Base-by-base conservation (phyloP, 2,888 invertebrate species). In the Listrodromus nycthemerus region DNA sequence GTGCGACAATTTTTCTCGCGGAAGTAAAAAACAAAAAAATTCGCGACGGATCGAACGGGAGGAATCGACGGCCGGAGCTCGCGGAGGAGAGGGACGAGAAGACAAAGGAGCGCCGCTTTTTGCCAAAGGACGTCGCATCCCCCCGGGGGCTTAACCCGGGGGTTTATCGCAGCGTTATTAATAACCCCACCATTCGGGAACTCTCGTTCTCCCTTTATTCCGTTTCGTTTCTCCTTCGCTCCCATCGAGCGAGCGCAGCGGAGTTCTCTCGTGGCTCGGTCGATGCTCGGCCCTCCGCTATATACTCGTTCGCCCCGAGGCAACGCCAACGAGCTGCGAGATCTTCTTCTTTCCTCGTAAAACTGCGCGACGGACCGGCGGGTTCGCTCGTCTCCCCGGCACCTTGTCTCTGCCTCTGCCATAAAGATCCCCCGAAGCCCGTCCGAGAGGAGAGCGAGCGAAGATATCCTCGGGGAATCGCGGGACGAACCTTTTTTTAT, bases 101-200 rank as follows among this genome's bases (percentile, higher is more conserved):
- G 70, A 81, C 79, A 86, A 77, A 80, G 85, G 80, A 78, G 84
- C 84, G 85, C 86, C 88, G 86, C 86, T 90, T 90, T 89, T 87
- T 88, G 87, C 86, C 89, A 88, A 89, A 89, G 89, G 89, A 87
- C 88, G 88, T 90, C 89, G 41, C 41, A 89, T 89, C 88, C 88
- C 88, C 87, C 87, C 88, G 87, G 88, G 89, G 87, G 80, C 88
- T 90, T 89, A 87, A 88, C 88, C 88, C 86, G 84, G 88, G 41
- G 88, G 88, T 90, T 91, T 91, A 90, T 90, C 90, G 89, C 86
- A 86, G 88, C 89, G 89, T 90, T 91, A 90, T 90, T 90, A 91
- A 90, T 90, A 91, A 91, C 90, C 41, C 41, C 87, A 83, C 88
- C 87, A 79, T 79, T 76, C 80, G 76, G 67, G 61, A 52, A 71